These are phyloP conservation scores for Apostichopus japonicus DNA, from an alignment of 35 echinoderm and acorn worm genomes.

Conservation along the genomic window DNA sequence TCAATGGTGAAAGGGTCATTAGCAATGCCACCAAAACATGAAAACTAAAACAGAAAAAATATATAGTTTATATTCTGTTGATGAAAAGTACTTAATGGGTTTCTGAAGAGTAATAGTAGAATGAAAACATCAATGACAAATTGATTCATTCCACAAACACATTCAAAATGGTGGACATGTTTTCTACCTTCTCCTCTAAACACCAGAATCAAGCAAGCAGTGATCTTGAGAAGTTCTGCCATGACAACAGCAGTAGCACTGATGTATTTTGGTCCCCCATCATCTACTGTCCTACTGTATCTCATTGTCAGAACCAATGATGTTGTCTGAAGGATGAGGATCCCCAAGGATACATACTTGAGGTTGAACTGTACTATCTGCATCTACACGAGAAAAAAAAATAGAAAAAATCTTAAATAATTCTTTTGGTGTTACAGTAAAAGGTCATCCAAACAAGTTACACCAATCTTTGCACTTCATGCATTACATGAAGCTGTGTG, in stretches of 20 bases:
- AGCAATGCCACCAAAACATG: too few species aligned
- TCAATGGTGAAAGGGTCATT: too few species aligned
- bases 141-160: too few species aligned
- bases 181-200: slow-evolving; percentile 74
- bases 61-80: too few species aligned
- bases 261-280: slow-evolving; percentile 84
- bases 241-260: slow-evolving; percentile 82
- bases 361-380: slow-evolving; percentile 66
- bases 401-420: background rate
- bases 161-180: too few species aligned
- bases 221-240: slow-evolving; percentile 82
- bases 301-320: slow-evolving; percentile 85
- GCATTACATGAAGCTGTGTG: background rate
- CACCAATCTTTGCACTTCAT: too few species aligned
- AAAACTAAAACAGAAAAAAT: too few species aligned
- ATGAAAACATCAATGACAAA: too few species aligned
- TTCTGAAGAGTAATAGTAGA: too few species aligned
- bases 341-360: slow-evolving; percentile 86
- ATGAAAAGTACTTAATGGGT: too few species aligned
- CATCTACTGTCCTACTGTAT: slow-evolving; percentile 82
- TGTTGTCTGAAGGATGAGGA: slow-evolving; percentile 91
- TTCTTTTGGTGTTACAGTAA: too few species aligned
- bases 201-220: slow-evolving; percentile 81
- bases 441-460: too few species aligned
- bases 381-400: slow-evolving; percentile 73